Percentiles rank a stretch among this genome's conserved stretches.
Evolutionary conservation across 1,140 invertebrate genomes (phyloP).

Genomic region (Ostrea denselamellosa): DNA sequence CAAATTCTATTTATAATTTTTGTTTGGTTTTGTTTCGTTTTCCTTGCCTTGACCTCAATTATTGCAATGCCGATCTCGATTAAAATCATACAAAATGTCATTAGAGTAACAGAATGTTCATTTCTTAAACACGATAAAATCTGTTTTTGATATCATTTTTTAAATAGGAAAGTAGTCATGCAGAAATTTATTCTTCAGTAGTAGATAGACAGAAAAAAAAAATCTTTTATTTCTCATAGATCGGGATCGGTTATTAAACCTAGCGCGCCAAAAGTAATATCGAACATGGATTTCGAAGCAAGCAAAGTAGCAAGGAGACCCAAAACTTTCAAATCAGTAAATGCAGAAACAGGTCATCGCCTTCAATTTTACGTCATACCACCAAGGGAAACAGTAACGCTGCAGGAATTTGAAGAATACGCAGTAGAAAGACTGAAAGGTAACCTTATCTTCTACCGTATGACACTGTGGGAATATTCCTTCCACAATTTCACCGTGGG

Average conservation of each 20-base stretch:
- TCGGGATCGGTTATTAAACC: background rate
- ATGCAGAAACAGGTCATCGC: background rate
- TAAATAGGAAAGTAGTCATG: background rate
- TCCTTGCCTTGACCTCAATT: background rate
- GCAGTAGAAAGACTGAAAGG: constrained; percentile 90
- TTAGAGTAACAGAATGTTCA: background rate
- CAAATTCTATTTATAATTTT: background rate
- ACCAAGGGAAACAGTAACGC: constrained; percentile 86
- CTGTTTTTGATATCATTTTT: background rate
- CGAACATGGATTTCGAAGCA: background rate
- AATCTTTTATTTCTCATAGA: background rate
- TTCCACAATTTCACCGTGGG: no score
- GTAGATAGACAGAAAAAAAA: background rate
- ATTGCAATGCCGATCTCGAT: background rate
- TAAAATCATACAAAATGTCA: background rate
- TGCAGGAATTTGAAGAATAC: constrained; percentile 92
- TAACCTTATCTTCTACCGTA: constrained; percentile 75
- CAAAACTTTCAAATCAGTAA: background rate
- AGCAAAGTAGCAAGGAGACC: background rate
- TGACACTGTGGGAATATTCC: no score
- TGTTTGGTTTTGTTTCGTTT: background rate
- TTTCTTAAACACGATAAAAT: background rate
- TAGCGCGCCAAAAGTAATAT: constrained; percentile 9
- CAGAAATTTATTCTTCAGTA: background rate
- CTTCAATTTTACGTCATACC: constrained; percentile 86